Conservation (phyloP, 2,888 invertebrate species). For the Oligia fasciuncula region DNA sequence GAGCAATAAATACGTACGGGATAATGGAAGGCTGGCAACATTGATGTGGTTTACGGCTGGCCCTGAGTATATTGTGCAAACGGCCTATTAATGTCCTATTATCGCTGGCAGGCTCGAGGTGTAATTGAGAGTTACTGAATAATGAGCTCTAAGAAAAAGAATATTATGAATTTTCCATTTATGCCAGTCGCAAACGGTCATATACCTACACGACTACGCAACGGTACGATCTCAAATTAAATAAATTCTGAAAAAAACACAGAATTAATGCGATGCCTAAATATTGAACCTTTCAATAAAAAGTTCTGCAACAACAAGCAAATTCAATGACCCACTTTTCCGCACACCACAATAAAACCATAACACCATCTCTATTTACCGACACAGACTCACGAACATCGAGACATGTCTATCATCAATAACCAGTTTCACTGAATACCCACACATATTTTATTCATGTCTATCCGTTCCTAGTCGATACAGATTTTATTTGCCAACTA, state of each 20-base stretch:
- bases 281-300: neutral
- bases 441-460: slow-evolving; percentile 66
- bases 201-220: neutral
- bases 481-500: slow-evolving; percentile 64
- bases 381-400: slow-evolving; percentile 34
- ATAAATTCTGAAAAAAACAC: neutral
- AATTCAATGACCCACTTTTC: slow-evolving; percentile 21
- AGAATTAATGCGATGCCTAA: neutral
- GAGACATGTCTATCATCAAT: slow-evolving; percentile 53
- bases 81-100: slow-evolving; percentile 65
- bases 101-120: slow-evolving; percentile 41
- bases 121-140: slow-evolving; percentile 37
- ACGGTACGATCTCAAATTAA: neutral
- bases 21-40: slow-evolving; percentile 66
- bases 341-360: slow-evolving; percentile 15
- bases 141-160: slow-evolving; percentile 13
- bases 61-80: slow-evolving; percentile 55
- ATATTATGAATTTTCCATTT: neutral
- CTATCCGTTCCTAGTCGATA: slow-evolving; percentile 58
- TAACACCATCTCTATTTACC: slow-evolving; percentile 12
- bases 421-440: slow-evolving; percentile 31
- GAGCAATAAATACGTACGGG: slow-evolving; percentile 67
- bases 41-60: slow-evolving; percentile 65
- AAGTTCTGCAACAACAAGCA: neutral
- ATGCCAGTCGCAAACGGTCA: neutral